Percentiles rank a stretch among this genome's conserved stretches.
phyloP scores from a whole-genome alignment of 1,140 invertebrate genomes.

The Alviniconcha marisindica region DNA sequence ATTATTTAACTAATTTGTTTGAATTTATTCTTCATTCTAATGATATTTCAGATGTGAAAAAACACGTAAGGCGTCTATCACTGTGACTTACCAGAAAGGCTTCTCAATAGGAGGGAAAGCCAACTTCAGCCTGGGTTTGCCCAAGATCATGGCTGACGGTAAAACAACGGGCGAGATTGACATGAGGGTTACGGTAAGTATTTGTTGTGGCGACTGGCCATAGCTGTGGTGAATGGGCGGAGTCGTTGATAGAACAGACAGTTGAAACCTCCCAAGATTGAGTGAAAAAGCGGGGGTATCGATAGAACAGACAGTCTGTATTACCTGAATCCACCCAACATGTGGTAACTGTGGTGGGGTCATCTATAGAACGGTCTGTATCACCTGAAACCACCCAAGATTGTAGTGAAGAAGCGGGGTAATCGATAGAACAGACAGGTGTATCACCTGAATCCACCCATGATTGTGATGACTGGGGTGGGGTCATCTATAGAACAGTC shows the following conservation, averaged over 20 bases:
- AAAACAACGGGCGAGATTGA: not conserved
- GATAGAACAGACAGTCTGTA: no score
- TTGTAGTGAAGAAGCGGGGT: not conserved
- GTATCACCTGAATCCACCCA: no score
- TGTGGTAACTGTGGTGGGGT: not conserved
- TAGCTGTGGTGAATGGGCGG: not conserved
- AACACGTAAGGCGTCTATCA: slow-evolving; percentile 37
- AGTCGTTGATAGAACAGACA: not conserved
- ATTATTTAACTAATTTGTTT: no score
- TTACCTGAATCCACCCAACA: no score
- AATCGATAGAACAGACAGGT: not conserved
- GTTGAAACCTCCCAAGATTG: not conserved
- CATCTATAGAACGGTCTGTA: not conserved
- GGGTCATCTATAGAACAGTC: no score
- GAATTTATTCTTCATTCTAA: no score
- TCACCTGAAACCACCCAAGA: not conserved
- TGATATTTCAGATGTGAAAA: slow-evolving; percentile 46
- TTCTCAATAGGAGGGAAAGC: slow-evolving; percentile 47
- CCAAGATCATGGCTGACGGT: slow-evolving; percentile 13
- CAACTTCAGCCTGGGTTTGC: slow-evolving; percentile 12
- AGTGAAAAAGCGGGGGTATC: not conserved
- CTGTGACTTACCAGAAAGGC: slow-evolving; percentile 47
- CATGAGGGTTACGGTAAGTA: slow-evolving; percentile 12
- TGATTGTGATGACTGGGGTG: no score
- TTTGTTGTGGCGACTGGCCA: not conserved